Evolutionary conservation across 2,113 vertebrate species (phyloP).

Genomic region (Geococcyx californianus): DNA sequence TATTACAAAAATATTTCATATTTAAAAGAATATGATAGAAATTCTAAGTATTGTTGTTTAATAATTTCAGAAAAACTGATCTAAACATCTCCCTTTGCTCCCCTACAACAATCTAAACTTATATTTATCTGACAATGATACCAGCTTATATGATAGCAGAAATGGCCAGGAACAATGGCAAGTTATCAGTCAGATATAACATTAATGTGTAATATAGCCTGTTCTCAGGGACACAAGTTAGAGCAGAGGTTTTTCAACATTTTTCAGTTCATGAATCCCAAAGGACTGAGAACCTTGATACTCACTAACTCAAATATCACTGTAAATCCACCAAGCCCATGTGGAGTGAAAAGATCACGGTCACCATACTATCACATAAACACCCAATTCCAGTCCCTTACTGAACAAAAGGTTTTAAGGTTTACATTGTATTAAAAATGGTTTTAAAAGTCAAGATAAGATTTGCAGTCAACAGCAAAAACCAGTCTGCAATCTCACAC

Average conservation of each 20-base stretch:
- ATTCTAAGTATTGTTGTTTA: neutral
- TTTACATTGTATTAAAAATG: neutral
- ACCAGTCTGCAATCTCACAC: neutral
- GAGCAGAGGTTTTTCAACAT: neutral
- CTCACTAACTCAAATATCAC: neutral
- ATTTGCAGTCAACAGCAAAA: neutral
- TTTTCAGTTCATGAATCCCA: neutral
- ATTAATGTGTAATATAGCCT: neutral
- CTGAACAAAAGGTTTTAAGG: neutral
- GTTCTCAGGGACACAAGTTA: neutral
- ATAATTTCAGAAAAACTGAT: neutral
- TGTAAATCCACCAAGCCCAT: neutral
- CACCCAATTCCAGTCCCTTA: neutral
- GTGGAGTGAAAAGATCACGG: neutral
- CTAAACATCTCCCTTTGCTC: neutral
- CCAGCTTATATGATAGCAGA: neutral
- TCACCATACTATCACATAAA: neutral
- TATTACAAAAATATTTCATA: neutral
- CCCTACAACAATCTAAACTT: neutral
- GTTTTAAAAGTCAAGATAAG: neutral
- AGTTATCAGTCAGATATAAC: neutral
- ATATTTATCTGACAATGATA: neutral
- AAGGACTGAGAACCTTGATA: neutral
- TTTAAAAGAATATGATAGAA: neutral
- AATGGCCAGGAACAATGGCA: neutral